Evolutionary conservation across 2,888 invertebrate species (phyloP), one percentile per base, ranked within the genome.

Genomic region (Phalera bucephala): DNA sequence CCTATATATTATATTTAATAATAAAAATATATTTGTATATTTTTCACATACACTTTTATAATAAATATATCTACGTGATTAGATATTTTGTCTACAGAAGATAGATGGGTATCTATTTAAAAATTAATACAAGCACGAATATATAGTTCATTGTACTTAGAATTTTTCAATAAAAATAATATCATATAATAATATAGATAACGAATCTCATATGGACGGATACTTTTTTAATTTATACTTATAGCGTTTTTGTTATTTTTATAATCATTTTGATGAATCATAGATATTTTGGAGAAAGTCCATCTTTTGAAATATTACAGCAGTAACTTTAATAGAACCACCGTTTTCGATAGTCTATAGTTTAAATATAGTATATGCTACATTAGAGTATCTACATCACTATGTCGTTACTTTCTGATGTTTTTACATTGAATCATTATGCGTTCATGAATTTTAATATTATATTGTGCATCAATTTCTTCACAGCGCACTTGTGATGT

Each of bases 131-230:
- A 21, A 6, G 9, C 3, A n/a, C 9, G 9, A 6, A 5, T 23
- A 23, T n/a, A 23, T 23, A 10, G 22, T n/a, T 22, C 4, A 22
- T 22, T 22, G 22, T 39, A 39, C 39, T 34, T 39, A 40, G 29
- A 28, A 42, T 44, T 54, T 55, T 42, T 55, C 42, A 43, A 37
- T 53, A 49, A 27, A 54, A 58, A 45, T 49, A 57, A 57, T 50
- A 45, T 40, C 31, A 40, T 12, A 33, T 36, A 27, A 42, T 36
- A 36, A 33, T 45, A 38, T n/a, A n/a, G 14, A 13, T 40, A 12
- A n/a, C n/a, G 33, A 38, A 33, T 27, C 43, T 42, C 47, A 21
- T 45, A 59, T 55, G 72, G 66, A 71, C 69, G 70, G 72, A 67
- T 58, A 61, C 17, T 56, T 48, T 56, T 52, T 46, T 29, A 36